A percentile compares a stretch with the other conserved stretches of the same genome.
Conservation (phyloP, 37 sponge, comb jelly and placozoan genomes). For the Axinella damicornis region DNA sequence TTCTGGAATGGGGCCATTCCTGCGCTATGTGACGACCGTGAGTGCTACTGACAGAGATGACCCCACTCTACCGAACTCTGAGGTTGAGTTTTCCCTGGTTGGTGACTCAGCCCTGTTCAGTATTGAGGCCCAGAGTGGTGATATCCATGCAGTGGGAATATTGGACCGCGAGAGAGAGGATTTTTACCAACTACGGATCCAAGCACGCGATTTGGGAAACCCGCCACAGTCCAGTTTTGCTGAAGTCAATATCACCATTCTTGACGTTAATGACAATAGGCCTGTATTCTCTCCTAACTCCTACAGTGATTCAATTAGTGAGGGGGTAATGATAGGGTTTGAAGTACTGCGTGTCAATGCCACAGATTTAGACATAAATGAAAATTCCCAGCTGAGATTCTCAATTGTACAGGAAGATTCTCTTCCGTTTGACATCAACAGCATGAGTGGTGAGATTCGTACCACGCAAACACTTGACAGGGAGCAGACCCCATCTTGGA, state of each 20-base stretch:
- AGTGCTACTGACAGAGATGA: slow-evolving; percentile 37
- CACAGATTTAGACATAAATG: slow-evolving; percentile 29
- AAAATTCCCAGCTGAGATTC: slow-evolving; percentile 13
- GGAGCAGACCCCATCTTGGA: slow-evolving; percentile 14
- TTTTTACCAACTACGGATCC: slow-evolving; percentile 18
- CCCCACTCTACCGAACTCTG: slow-evolving; percentile 15
- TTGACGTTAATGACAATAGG: slow-evolving; percentile 57
- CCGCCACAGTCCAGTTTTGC: slow-evolving; percentile 24
- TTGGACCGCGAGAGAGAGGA: slow-evolving; percentile 26
- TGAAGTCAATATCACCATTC: slow-evolving; percentile 16
- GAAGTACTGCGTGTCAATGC: slow-evolving; percentile 37
- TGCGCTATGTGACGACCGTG: slow-evolving; percentile 6
- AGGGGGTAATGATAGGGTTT: neutral
- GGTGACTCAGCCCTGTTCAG: slow-evolving; percentile 3
- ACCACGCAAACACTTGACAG: slow-evolving; percentile 32
- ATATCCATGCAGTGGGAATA: slow-evolving; percentile 7
- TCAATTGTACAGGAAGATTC: neutral
- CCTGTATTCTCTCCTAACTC: slow-evolving; percentile 3
- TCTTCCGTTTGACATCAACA: slow-evolving; percentile 16
- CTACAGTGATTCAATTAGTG: neutral
- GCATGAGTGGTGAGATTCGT: slow-evolving; percentile 28
- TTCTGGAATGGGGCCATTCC: neutral
- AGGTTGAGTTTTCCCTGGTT: slow-evolving; percentile 14
- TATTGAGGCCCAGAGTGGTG: slow-evolving; percentile 33
- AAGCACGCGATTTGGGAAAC: slow-evolving; percentile 42